A percentile compares a stretch with the other conserved stretches of the same genome.
phyloP scores from a whole-genome alignment of 1,140 invertebrate genomes.

The Cataglyphis hispanica region DNA sequence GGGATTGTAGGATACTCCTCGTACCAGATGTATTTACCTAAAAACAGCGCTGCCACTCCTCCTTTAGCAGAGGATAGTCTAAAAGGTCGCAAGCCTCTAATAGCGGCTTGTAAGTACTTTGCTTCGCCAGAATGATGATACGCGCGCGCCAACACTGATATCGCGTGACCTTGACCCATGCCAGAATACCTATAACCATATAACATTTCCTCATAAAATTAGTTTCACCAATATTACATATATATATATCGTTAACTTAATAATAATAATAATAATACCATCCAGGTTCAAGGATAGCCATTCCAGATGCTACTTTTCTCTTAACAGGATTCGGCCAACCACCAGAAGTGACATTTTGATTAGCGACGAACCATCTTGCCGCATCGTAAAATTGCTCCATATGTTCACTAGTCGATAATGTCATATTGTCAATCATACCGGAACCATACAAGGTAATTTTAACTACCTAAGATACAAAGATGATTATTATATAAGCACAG shows the following conservation, averaged over 20 bases:
- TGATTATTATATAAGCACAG: background rate
- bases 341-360: conserved; percentile 93
- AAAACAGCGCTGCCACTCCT: conserved; percentile 94
- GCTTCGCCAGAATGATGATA: conserved; percentile 93
- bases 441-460: conserved; percentile 91
- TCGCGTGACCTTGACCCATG: conserved; percentile 99
- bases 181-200: conserved; percentile 92
- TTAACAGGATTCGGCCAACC: conserved; percentile 96
- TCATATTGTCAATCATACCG: conserved; percentile 94
- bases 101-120: conserved; percentile 93
- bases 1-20: conserved; percentile 99
- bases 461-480: conserved; percentile 84
- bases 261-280: conserved; percentile 87
- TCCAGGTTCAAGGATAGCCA: conserved; percentile 93
- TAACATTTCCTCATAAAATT: background rate
- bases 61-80: conserved; percentile 90
- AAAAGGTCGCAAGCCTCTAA: conserved; percentile 93
- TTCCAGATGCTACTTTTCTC: conserved; percentile 91
- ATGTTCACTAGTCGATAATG: conserved; percentile 93
- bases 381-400: conserved; percentile 96
- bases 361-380: conserved; percentile 96
- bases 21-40: conserved; percentile 95
- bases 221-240: background rate
- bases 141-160: conserved; percentile 96
- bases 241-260: conserved; percentile 3